These are phyloP conservation scores for Thalpophila matura DNA, from an alignment of 2,888 invertebrate species.

Conservation along the genomic window DNA sequence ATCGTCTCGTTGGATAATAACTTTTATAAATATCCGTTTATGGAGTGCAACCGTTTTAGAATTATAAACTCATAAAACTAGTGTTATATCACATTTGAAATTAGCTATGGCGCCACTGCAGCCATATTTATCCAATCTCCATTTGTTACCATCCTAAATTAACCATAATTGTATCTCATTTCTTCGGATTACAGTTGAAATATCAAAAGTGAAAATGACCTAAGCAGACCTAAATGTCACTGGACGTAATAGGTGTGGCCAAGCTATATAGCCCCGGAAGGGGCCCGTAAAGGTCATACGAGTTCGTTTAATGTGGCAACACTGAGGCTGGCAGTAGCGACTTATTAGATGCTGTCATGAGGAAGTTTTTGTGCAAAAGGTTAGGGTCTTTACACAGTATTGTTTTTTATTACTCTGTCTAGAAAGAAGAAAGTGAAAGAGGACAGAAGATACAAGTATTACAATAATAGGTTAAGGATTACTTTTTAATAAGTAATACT, in stretches of 20 bases:
- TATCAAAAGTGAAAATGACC: constrained; percentile 36
- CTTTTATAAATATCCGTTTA: background rate
- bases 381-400: background rate
- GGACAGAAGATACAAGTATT: no score
- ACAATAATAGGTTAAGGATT: no score
- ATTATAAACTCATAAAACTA: background rate
- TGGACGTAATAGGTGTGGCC: constrained; percentile 41
- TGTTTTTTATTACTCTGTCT: no score
- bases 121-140: background rate
- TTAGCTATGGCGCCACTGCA: background rate
- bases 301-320: constrained; percentile 16
- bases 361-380: background rate
- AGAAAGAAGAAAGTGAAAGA: no score
- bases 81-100: constrained; percentile 25
- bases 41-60: background rate
- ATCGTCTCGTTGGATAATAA: background rate
- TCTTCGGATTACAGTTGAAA: background rate
- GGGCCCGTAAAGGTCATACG: constrained; percentile 24
- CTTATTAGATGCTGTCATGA: no score
- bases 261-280: constrained; percentile 15
- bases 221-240: constrained; percentile 39
- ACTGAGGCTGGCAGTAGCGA: no score
- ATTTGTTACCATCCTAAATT: background rate
- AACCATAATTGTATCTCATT: constrained; percentile 8
- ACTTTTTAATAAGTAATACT: no score